Conservation (phyloP, 2,888 invertebrate genomes). For the Troglohyphantes excavatus region DNA sequence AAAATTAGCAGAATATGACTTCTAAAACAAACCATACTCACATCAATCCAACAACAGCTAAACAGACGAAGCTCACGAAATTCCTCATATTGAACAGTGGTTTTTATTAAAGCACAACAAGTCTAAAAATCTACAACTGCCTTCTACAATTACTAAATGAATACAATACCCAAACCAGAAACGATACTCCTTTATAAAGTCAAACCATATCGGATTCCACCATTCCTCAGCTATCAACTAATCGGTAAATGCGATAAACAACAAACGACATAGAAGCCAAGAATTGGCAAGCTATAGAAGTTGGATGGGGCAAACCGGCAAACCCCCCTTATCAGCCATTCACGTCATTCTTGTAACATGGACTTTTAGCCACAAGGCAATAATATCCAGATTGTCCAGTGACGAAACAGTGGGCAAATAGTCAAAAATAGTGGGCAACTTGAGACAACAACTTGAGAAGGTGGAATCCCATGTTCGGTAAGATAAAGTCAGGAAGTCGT, state of each 20-base stretch:
- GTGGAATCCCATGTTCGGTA: too few relatives aligned
- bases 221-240: neutral
- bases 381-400: too few relatives aligned
- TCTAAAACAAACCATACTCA: neutral
- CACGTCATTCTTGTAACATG: neutral
- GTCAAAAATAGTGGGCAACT: too few relatives aligned
- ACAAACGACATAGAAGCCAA: neutral
- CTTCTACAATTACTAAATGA: neutral
- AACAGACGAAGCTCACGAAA: neutral
- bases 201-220: neutral
- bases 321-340: neutral
- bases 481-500: too few relatives aligned
- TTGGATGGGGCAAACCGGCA: neutral
- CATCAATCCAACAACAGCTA: neutral
- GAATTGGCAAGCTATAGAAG: neutral
- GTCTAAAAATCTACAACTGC: neutral
- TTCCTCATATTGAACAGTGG: constrained; percentile 9
- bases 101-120: neutral
- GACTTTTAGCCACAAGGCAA: neutral
- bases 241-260: neutral
- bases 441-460: too few relatives aligned
- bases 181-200: neutral
- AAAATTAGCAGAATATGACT: too few relatives aligned
- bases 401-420: too few relatives aligned
- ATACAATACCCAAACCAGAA: neutral